phyloP scores from a whole-genome alignment of 2,113 vertebrate species.

The Apteryx mantelli region DNA sequence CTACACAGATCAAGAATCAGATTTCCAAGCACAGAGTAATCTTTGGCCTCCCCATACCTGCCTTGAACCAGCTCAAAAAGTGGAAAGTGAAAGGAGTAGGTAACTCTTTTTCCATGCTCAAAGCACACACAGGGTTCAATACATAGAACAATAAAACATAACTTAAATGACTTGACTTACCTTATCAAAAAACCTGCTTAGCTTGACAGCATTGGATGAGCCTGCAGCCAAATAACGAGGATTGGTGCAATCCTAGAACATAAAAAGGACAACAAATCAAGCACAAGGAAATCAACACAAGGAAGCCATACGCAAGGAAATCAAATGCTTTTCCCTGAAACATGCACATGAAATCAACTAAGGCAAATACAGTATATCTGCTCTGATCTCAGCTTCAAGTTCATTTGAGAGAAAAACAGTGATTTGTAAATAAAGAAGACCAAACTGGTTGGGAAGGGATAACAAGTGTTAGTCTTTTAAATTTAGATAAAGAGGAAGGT shows the following conservation, averaged over 20 bases:
- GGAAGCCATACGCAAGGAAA: not conserved
- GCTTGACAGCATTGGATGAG: constrained; percentile 95
- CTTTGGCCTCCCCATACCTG: not conserved
- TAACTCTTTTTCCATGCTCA: not conserved
- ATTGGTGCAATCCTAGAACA: constrained; percentile 92
- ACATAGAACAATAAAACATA: not conserved
- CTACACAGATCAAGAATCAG: not conserved
- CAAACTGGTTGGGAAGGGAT: not conserved
- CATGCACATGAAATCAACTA: not conserved
- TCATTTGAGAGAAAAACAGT: not conserved
- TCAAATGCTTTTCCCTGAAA: not conserved
- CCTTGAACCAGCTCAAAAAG: not conserved
- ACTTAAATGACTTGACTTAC: constrained; percentile 74
- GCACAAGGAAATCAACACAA: not conserved
- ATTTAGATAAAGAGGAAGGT: not conserved
- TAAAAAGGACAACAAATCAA: not conserved
- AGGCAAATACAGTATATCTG: not conserved
- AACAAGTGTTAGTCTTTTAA: not conserved
- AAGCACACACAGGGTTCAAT: not conserved
- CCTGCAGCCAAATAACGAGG: constrained; percentile 92
- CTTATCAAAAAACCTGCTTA: constrained; percentile 99
- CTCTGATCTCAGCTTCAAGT: not conserved
- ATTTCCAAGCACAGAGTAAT: not conserved
- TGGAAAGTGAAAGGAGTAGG: not conserved
- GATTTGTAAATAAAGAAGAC: not conserved